phyloP scores from a whole-genome alignment of 2,113 vertebrate species.

The Panurus biarmicus region DNA sequence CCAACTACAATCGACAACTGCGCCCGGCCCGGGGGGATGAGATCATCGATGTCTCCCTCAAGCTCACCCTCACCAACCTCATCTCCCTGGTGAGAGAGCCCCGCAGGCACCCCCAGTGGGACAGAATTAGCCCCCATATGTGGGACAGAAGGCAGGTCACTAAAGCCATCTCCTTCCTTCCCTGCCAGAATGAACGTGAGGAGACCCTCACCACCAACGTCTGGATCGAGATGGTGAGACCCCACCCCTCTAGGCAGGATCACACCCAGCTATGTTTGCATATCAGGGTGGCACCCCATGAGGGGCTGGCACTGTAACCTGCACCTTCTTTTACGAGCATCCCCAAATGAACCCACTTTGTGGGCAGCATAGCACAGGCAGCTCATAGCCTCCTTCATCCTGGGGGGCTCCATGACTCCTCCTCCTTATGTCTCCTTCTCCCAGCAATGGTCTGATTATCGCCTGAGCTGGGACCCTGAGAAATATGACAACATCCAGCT shows the following conservation, averaged over 20 bases:
- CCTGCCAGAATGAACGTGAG: constrained; percentile 84
- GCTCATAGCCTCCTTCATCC: background rate
- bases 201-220: constrained; percentile 91
- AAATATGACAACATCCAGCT: constrained; percentile 77
- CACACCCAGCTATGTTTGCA: fast-evolving
- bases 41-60: constrained; percentile 82
- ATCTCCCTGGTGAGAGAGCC: constrained; percentile 83
- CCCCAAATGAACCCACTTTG: background rate
- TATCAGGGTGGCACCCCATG: background rate
- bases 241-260: background rate
- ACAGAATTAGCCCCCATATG: background rate
- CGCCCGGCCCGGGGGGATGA: constrained; percentile 71
- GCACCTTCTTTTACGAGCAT: background rate
- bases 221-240: constrained; percentile 94
- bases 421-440: background rate
- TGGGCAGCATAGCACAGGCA: background rate
- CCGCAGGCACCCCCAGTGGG: fast-evolving
- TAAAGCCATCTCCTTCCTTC: background rate
- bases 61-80: constrained; percentile 95
- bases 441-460: constrained; percentile 90
- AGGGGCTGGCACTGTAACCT: background rate
- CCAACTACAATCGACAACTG: constrained; percentile 80
- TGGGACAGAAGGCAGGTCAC: background rate
- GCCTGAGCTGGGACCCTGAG: constrained; percentile 81
- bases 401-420: background rate